These are phyloP conservation scores for Psittacula derbiana DNA, from an alignment of 2,797 vertebrate species.

Conservation along the genomic window DNA sequence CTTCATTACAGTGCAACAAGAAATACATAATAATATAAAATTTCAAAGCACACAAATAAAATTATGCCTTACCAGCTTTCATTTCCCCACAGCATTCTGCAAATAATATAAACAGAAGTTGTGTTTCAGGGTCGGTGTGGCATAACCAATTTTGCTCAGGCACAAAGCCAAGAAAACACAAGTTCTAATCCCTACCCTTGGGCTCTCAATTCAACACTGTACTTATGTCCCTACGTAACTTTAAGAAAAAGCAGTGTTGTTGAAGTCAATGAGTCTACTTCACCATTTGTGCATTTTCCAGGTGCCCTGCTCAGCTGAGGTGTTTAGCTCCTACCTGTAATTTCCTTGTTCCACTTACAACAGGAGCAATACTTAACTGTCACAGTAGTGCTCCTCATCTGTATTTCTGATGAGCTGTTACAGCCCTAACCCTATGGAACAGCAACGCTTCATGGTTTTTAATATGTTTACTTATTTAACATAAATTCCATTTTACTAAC, in stretches of 20 bases:
- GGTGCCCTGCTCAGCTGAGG: neutral
- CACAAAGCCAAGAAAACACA: constrained; percentile 44
- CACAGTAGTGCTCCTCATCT: neutral
- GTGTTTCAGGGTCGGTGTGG: constrained; percentile 42
- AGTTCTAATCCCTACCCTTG: constrained; percentile 47
- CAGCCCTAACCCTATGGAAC: neutral
- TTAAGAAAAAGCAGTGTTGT: neutral
- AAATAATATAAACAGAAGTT: constrained; percentile 57
- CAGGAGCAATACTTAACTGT: neutral
- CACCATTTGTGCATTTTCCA: neutral
- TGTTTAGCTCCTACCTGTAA: neutral
- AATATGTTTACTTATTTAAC: neutral
- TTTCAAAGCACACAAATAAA: constrained; percentile 58
- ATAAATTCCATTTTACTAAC: neutral
- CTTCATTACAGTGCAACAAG: constrained; percentile 40
- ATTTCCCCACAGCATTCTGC: constrained; percentile 50
- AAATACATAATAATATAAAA: constrained; percentile 41
- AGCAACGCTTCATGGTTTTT: fast-evolving
- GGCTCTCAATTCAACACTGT: constrained; percentile 25
- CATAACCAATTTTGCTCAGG: constrained; percentile 61
- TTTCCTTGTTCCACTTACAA: neutral
- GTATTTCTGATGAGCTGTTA: neutral
- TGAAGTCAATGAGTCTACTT: constrained; percentile 2
- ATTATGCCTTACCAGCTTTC: constrained; percentile 55
- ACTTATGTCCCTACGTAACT: neutral